Conservation (phyloP, 2,113 vertebrate genomes). For the Mionectes macconnelli region DNA sequence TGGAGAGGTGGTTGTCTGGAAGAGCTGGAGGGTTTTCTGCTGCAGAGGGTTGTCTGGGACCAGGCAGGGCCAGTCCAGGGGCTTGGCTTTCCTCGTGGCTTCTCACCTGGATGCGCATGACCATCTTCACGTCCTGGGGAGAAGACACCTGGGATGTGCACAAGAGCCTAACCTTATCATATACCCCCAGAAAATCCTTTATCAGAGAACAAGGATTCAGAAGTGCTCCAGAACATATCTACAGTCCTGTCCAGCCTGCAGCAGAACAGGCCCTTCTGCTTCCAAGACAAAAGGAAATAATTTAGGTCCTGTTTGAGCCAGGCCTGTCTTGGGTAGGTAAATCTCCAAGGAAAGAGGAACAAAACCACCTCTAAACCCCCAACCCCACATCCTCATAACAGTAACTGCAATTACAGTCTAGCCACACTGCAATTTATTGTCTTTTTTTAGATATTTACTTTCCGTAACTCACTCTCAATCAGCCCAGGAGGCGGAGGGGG, state of each 20-base stretch:
- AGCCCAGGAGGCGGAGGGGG: neutral
- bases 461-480: neutral
- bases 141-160: neutral
- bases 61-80: neutral
- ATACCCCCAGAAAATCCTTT: neutral
- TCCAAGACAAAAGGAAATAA: neutral
- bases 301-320: neutral
- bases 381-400: neutral
- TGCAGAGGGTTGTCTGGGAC: neutral
- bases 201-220: neutral
- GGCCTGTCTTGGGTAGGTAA: neutral
- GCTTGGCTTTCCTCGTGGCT: neutral
- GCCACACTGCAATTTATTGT: neutral
- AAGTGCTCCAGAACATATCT: neutral
- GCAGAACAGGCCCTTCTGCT: neutral
- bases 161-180: neutral
- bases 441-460: neutral
- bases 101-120: neutral
- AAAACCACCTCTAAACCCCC: neutral
- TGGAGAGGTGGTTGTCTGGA: neutral
- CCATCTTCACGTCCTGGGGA: conserved; percentile 27
- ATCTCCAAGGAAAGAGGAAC: neutral
- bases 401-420: neutral
- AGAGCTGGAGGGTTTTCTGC: neutral
- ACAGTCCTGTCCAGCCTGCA: neutral